Base-by-base conservation (phyloP, 2,797 vertebrate species). In the Microhierax caerulescens region DNA sequence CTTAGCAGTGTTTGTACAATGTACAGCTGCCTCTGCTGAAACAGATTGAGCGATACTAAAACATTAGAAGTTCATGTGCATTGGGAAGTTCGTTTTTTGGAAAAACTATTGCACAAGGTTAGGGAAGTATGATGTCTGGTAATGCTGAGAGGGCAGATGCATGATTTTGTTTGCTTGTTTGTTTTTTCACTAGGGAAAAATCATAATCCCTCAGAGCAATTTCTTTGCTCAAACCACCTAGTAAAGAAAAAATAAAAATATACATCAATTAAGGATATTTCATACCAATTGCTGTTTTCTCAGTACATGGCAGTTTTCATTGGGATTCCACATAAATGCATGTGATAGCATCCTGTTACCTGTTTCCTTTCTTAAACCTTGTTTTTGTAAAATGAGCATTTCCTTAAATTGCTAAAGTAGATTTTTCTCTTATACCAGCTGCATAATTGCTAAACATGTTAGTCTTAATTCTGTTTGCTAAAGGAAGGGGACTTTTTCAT, bases 21-120 rank as follows among this genome's bases (percentile, higher is more conserved):
- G 10, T 23, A 9, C 10, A 14, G 27, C 18, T 41, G 47, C 21
- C 22, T 72, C 32, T 83, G 57, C 48, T 63, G 21, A n/a, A 59
- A 11, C 14, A 41, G 20, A 7, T 20, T 36, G 77, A 61, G 30
- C n/a, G 22, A 4, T 41, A 10, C 27, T 28, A 1, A 60, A 50
- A 15, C 11, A 14, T 21, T 10, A 19, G 36, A 45, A 39, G 28
- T 36, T 51, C 21, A 20, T 8, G 8, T 0, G 4, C 5, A 4
- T 37, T 51, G 45, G 39, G 50, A 27, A 30, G 22, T 4, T 60
- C 3, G 1, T 56, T 41, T 51, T 56, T 18, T 30, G 41, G 30
- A 75, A 19, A 53, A 50, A 7, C 14, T 15, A 0, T 19, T 21
- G 65, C 56, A 48, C 17, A 16, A 22, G 12, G 12, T 15, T 13